Base-by-base conservation (phyloP, 2,888 invertebrate species). In the Himalopsyche anomala region DNA sequence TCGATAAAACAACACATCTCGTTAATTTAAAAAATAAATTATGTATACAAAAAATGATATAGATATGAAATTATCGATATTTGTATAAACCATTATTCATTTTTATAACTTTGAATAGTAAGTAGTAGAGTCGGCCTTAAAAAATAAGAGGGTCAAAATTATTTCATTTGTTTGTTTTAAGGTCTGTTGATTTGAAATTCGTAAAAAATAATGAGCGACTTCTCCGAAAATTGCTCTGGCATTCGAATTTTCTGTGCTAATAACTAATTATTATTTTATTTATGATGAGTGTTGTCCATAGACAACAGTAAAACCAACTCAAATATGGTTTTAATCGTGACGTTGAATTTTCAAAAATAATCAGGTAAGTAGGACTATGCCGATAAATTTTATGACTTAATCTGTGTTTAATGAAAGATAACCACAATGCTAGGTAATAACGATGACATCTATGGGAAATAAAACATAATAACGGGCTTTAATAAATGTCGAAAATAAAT, bases 121-220 rank as follows among this genome's bases (percentile, higher is more conserved):
- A 19, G 19, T 19, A 62, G 9, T 19, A 5, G 8, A 62, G n/a
- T 19, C 15, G 62, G 62, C 8, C 28, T 74, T 19, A 36, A 38
- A 69, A 74, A 28, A 19, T 19, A 74, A 74, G 62, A 6, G 19
- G 74, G 74, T 74, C 74, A 74, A 11, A 1, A 74, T 12, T 74
- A 74, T 74, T 74, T 19, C 74, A 74, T 74, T 74, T 74, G 74
- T 74, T 74, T 74, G 74, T 74, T 74, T 74, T 36, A 74, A 36
- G 36, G 5, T 36, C 28, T 74, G 74, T 11, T 28, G 11, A 38
- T 74, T 38, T 74, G 74, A 36, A 74, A 74, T 74, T 62, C 62
- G 15, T 36, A 36, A 74, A 19, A 74, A 74, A 38, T 74, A 74
- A 74, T 74, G 38, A 74, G 74, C 9, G 74, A 15, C 74, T 74